Base-by-base conservation (phyloP, 2,888 invertebrate genomes). In the Silvanus unidentatus region DNA sequence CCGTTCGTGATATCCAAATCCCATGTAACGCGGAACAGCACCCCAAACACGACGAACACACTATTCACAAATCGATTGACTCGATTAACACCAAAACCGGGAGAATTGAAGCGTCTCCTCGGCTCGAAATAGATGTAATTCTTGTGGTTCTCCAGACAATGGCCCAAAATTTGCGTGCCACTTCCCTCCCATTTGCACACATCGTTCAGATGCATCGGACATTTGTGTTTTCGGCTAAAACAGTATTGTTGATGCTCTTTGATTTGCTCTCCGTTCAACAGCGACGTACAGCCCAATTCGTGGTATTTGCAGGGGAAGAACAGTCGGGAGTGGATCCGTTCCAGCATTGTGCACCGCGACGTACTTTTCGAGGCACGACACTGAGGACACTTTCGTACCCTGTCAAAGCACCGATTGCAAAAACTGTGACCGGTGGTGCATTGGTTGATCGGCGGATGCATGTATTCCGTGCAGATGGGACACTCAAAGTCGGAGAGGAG, bases 1-100 rank as follows among this genome's bases (percentile, higher is more conserved):
- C 59, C 59, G 2, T 52, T 54, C 2, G 48, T 42, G 32, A 45
- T 47, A 32, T 56, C 47, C n/a, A 59, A 42, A 37, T 58, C 52
- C 57, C 57, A 57, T 1, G 49, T 42, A 40, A 55, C 58, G 14
- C 58, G 52, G 36, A 62, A 62, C 6, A 57, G 16, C 35, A 53
- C 49, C 10, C 52, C 43, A 39, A 8, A 32, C 32, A 9, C n/a
- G 5, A 32, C n/a, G n/a, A 32, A 32, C 3, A 32, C n/a, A 32
- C 11, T n/a, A 32, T 32, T 32, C n/a, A 12, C 32, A 9, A 32
- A 12, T 32, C 32, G 11, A n/a, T n/a, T 32, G 11, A 32, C 13
- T 12, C 32, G 11, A 32, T 32, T 12, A 5, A 12, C 32, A 12
- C 32, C 32, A 32, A 32, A 32, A 12, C 32, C 32, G 13, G n/a